Conservation (phyloP, 2,888 invertebrate species). For the Acleris emargana region DNA sequence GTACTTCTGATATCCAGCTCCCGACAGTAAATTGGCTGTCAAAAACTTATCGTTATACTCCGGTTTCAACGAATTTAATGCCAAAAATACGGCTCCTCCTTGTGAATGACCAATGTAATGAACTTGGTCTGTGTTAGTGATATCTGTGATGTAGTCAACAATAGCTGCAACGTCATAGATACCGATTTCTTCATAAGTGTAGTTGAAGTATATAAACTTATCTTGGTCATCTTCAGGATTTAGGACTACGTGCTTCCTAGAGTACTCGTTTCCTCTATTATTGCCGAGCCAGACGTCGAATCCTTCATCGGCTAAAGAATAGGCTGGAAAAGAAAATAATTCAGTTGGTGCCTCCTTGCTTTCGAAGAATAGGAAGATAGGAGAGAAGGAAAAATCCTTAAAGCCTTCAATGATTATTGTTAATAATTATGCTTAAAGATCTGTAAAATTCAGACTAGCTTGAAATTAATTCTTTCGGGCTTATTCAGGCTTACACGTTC, state of each 20-base stretch:
- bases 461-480: too few relatives aligned
- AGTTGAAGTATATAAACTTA: constrained; percentile 62
- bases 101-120: constrained; percentile 76
- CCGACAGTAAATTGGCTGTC: constrained; percentile 66
- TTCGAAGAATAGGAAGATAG: not conserved
- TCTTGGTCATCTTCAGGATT: constrained; percentile 54
- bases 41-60: constrained; percentile 64
- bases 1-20: constrained; percentile 59
- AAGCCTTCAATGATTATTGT: not conserved
- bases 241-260: constrained; percentile 79
- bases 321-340: constrained; percentile 75
- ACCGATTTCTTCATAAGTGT: constrained; percentile 69
- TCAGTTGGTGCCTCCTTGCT: too few relatives aligned
- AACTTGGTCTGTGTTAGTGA: constrained; percentile 54
- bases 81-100: constrained; percentile 66
- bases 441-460: too few relatives aligned
- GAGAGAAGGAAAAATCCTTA: not conserved
- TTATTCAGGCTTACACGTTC: too few relatives aligned
- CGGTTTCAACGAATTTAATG: constrained; percentile 56
- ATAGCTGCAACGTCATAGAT: constrained; percentile 61
- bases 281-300: constrained; percentile 94
- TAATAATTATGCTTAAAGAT: too few relatives aligned
- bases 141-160: constrained; percentile 61
- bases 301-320: constrained; percentile 86
- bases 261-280: constrained; percentile 89